Conservation (phyloP, 2,113 vertebrate genomes). For the Eulemur macaco region DNA sequence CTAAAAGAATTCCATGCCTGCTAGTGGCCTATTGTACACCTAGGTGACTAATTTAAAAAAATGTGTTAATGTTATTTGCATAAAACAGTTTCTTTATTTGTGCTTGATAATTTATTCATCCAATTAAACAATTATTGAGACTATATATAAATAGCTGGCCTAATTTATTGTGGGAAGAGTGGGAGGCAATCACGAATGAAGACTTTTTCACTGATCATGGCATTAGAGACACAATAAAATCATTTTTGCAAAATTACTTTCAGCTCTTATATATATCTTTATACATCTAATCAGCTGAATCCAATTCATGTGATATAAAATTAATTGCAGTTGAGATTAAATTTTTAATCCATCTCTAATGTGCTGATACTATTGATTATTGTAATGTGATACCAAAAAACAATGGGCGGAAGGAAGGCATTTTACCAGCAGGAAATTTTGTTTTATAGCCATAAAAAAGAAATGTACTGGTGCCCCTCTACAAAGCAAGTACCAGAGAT, state of each 20-base stretch:
- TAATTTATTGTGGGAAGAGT: background rate
- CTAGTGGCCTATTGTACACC: background rate
- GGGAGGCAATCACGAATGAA: background rate
- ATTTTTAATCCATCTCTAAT: background rate
- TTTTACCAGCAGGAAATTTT: background rate
- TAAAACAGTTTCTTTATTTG: constrained; percentile 7
- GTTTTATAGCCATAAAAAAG: background rate
- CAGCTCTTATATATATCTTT: background rate
- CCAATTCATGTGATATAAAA: background rate
- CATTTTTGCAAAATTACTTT: background rate
- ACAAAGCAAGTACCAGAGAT: background rate
- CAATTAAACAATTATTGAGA: constrained; percentile 45
- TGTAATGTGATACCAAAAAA: background rate
- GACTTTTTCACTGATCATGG: background rate
- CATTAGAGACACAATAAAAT: background rate
- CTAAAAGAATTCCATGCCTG: background rate
- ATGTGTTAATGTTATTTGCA: constrained; percentile 31
- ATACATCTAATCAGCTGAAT: background rate
- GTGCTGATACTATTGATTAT: background rate
- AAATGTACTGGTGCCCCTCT: background rate
- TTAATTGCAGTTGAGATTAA: background rate
- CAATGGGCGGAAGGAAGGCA: background rate
- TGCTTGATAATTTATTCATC: constrained; percentile 34
- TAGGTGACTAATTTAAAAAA: background rate
- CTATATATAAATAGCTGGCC: background rate